A percentile compares a stretch with the other conserved stretches of the same genome.
Conservation (phyloP, 2,113 vertebrate genomes). For the Prionailurus bengalensis region DNA sequence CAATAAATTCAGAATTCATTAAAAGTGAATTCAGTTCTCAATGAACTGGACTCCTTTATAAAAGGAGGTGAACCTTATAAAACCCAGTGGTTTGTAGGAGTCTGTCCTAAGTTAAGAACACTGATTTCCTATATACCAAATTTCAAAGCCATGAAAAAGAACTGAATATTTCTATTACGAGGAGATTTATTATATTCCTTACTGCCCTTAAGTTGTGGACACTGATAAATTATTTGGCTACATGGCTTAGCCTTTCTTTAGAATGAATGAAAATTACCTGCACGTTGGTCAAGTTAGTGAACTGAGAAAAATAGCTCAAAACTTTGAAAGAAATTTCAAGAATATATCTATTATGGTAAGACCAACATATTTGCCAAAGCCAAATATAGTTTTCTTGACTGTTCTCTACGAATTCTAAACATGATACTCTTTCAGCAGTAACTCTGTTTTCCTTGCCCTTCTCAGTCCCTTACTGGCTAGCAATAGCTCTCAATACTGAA, state of each 20-base stretch:
- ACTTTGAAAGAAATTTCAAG: conserved; percentile 33
- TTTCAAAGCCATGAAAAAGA: conserved; percentile 30
- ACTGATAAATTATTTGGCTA: not conserved
- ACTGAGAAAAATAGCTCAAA: conserved; percentile 21
- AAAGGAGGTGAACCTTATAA: not conserved
- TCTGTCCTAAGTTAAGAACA: conserved; percentile 20
- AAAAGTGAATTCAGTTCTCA: conserved; percentile 27
- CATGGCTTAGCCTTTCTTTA: not conserved
- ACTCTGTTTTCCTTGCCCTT: not conserved
- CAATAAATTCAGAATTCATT: conserved; percentile 23
- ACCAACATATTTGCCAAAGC: not conserved
- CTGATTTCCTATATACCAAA: not conserved
- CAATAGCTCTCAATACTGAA: not conserved
- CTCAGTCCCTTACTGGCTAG: not conserved
- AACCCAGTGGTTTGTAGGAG: not conserved
- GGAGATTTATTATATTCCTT: conserved; percentile 32
- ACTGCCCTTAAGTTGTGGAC: conserved; percentile 31
- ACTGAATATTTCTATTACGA: not conserved
- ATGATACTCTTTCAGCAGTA: not conserved
- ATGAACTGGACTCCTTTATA: not conserved
- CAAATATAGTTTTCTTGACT: not conserved
- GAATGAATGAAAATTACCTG: not conserved
- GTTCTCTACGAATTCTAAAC: not conserved
- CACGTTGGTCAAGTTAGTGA: not conserved
- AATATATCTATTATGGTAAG: not conserved